These are phyloP conservation scores for Sebastes hubbsi DNA, from an alignment of 2,797 vertebrate species.

Conservation along the genomic window DNA sequence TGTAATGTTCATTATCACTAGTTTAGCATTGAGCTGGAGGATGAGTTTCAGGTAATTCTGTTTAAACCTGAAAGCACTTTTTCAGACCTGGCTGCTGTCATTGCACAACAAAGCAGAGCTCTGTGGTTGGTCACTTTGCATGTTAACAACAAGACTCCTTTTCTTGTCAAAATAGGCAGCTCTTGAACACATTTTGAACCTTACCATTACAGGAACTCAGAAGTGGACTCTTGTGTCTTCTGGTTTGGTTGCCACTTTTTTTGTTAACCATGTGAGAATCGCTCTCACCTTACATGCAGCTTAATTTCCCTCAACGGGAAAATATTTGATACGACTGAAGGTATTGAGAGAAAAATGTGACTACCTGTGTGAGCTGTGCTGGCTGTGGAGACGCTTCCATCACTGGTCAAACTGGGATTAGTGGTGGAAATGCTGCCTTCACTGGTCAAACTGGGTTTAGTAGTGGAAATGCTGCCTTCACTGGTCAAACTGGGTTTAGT, in stretches of 20 bases:
- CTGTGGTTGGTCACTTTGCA: constrained; percentile 36
- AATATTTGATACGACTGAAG: not conserved
- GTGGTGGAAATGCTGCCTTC: not conserved
- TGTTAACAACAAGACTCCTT: not conserved
- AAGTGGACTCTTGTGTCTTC: too few species aligned
- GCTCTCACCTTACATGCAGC: too few species aligned
- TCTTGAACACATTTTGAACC: not conserved
- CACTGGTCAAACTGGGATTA: constrained; percentile 1
- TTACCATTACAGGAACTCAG: not conserved
- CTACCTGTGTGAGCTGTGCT: constrained; percentile 65
- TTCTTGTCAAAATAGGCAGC: not conserved
- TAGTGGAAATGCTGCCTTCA: not conserved
- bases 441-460: not conserved
- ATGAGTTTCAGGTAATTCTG: not conserved
- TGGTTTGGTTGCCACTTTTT: not conserved
- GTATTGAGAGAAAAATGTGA: not conserved
- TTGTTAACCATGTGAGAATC: not conserved
- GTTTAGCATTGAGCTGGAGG: not conserved
- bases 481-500: not conserved
- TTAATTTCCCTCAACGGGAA: not conserved
- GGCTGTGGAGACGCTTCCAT: constrained; percentile 11
- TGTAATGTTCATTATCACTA: not conserved
- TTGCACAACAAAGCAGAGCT: not conserved
- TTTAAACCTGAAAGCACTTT: too few species aligned
- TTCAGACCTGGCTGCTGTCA: not conserved